Conservation (phyloP, 2,113 vertebrate genomes). For the Poecilia latipinna region DNA sequence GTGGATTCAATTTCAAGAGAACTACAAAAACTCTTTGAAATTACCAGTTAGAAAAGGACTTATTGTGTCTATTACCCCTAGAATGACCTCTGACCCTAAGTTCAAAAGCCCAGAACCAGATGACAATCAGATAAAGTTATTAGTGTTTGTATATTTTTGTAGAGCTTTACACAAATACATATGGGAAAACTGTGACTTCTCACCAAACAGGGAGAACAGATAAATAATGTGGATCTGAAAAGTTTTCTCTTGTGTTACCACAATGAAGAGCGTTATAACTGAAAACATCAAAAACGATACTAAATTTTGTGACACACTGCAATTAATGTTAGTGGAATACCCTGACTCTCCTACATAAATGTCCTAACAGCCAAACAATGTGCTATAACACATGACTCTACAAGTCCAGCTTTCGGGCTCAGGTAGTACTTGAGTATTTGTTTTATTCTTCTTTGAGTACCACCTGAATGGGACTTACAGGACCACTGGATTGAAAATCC, state of each 20-base stretch:
- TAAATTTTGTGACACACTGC: conserved; percentile 18
- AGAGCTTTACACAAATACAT: background rate
- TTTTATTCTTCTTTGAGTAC: background rate
- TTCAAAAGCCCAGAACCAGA: conserved; percentile 34
- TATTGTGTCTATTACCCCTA: conserved; percentile 34
- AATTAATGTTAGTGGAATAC: conserved; percentile 30
- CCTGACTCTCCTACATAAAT: conserved; percentile 25
- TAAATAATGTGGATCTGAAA: conserved; percentile 29
- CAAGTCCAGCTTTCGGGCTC: background rate
- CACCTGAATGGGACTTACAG: conserved; percentile 17
- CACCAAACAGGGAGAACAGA: conserved; percentile 2
- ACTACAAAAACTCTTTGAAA: conserved; percentile 42
- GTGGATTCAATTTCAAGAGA: conserved; percentile 52
- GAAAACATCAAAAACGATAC: conserved; percentile 37
- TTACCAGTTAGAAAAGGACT: conserved; percentile 16
- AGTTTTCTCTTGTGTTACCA: conserved; percentile 31
- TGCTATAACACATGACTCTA: background rate
- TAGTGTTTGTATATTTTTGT: conserved; percentile 35
- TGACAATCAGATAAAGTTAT: conserved; percentile 32
- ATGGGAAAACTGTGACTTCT: conserved; percentile 10
- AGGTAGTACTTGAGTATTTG: conserved; percentile 5
- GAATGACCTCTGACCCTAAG: conserved; percentile 33
- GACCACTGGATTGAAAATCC: conserved; percentile 2
- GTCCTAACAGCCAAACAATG: conserved; percentile 30
- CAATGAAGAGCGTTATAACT: conserved; percentile 23